Conservation (phyloP, 2,888 invertebrate genomes). For the Eristalinus sepulchralis region DNA sequence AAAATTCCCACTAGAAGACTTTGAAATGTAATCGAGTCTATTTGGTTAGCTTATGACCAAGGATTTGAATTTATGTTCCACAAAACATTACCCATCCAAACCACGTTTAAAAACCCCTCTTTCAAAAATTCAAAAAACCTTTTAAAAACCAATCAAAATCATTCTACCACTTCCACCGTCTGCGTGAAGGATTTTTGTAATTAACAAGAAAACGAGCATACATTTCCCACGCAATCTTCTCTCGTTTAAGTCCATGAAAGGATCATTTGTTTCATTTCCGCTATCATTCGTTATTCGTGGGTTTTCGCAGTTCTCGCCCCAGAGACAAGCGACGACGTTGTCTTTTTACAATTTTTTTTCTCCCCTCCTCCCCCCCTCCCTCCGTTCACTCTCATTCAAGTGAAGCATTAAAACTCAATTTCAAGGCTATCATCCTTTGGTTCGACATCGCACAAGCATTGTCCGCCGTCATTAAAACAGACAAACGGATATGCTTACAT, state of each 20-base stretch:
- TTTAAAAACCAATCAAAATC: too few species aligned
- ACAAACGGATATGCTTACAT: background rate
- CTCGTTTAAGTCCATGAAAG: conserved; percentile 16
- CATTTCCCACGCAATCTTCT: background rate
- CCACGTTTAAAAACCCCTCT: too few species aligned
- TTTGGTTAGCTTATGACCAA: too few species aligned
- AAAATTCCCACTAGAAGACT: too few species aligned
- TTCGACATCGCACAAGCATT: background rate
- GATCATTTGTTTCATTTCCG: conserved; percentile 7
- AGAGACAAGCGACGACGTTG: background rate
- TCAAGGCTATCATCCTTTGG: background rate
- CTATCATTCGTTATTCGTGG: background rate
- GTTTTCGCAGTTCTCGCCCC: background rate
- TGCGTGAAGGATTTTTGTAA: background rate
- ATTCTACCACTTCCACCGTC: background rate
- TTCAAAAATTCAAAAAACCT: too few species aligned
- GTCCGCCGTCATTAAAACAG: conserved; percentile 14
- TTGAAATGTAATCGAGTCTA: too few species aligned
- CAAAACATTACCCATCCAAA: too few species aligned
- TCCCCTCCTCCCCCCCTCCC: background rate
- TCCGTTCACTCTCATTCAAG: too few species aligned
- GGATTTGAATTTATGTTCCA: too few species aligned
- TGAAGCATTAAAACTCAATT: background rate
- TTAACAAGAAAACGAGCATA: background rate
- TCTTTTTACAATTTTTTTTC: conserved; percentile 6